Base-by-base conservation (phyloP, 2,888 invertebrate genomes). In the Amorpha juglandis region DNA sequence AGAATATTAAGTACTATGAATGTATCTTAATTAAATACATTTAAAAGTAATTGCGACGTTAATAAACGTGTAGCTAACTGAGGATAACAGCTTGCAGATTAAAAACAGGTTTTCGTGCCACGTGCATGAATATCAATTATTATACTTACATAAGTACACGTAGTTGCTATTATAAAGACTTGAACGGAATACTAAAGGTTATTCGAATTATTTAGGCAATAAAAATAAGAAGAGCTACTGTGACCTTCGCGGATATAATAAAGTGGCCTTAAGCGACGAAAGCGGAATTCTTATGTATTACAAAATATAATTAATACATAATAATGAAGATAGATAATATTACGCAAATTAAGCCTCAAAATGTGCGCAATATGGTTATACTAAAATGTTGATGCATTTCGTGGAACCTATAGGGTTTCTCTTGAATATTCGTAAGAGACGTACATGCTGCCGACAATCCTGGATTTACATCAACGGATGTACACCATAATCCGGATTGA, bases 111-210 rank as follows among this genome's bases (percentile, higher is more conserved):
- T 63, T 14, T 38, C 6, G 38, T 21, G 35, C 48, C 51, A 63
- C 63, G 63, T 63, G 58, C 42, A 42, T 38, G 58, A 58, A 58
- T 58, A 58, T 21, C 42, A 58, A 42, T 42, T 58, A 55, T 55
- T 42, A 38, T 35, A 58, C 42, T 42, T 58, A 42, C 11, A 55
- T 58, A 38, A 58, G 55, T 58, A 58, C 58, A 33, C 27, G 33
- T 14, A 0, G 52, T 38, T 7, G 58, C 38, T 58, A 42, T 58
- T 58, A 42, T 42, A 21, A n/a, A 42, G 42, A 42, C 58, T 21
- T 55, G 55, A 55, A 55, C 38, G 11, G 58, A 58, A 58, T 58
- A 42, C 19, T 58, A 42, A 58, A 58, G 19, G 38, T 11, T 58
- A 58, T 58, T 19, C 12, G 58, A 12, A 58, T 19, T 42, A 19